These are phyloP conservation scores for Lingula anatina DNA, from an alignment of 2,888 invertebrate species.

Conservation along the genomic window DNA sequence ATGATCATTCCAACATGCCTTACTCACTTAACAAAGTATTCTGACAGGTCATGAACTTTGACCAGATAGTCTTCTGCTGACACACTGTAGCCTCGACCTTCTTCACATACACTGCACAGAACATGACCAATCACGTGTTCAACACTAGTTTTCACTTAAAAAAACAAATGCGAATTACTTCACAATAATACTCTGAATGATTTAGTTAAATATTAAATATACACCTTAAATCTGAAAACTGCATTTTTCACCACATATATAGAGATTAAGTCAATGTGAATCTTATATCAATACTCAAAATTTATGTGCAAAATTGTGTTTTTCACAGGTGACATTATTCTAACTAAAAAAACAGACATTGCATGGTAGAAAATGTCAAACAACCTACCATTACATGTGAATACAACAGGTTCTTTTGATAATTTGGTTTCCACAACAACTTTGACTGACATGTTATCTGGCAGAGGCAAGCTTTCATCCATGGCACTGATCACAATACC, in stretches of 20 bases:
- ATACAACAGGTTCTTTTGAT: slow-evolving; percentile 64
- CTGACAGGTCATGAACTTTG: slow-evolving; percentile 80
- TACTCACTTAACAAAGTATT: slow-evolving; percentile 71
- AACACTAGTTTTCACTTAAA: slow-evolving; percentile 64
- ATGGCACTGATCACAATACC: slow-evolving; percentile 84
- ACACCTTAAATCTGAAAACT: slow-evolving; percentile 1
- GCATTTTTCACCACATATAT: too few relatives aligned
- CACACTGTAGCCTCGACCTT: slow-evolving; percentile 13
- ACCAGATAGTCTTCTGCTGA: slow-evolving; percentile 61
- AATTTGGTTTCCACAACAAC: slow-evolving; percentile 67
- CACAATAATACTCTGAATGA: background rate
- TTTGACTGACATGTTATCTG: slow-evolving; percentile 83
- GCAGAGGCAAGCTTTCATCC: slow-evolving; percentile 73
- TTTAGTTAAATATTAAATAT: background rate
- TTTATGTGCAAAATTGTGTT: too few relatives aligned
- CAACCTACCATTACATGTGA: slow-evolving; percentile 85
- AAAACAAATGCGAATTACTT: slow-evolving; percentile 6
- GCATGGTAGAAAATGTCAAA: too few relatives aligned
- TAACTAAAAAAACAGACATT: too few relatives aligned
- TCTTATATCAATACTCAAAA: background rate
- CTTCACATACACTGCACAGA: slow-evolving; percentile 47
- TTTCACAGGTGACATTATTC: too few relatives aligned
- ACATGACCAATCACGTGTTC: slow-evolving; percentile 53
- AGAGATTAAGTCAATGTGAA: background rate
- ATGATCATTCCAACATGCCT: background rate